Evolutionary conservation across 2,113 vertebrate genomes (phyloP), one percentile per base, ranked within the genome.

Genomic region (Chloroceryle aenea): DNA sequence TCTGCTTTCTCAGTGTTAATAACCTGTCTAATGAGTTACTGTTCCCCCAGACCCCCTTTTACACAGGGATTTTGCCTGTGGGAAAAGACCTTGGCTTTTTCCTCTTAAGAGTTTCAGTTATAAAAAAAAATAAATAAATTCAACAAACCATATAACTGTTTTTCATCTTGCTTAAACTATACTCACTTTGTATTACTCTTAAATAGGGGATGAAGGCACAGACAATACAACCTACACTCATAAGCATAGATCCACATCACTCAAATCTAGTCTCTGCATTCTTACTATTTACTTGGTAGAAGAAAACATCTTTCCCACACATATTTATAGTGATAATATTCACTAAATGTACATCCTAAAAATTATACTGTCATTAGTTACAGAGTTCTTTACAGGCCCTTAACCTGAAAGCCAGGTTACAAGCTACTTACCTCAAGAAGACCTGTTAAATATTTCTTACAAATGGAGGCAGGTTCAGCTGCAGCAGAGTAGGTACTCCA

Each of bases 381-480:
- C 7, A 68, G 4, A 14, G 61, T 9, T 67, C 58, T 81, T 93
- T 56, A 58, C 20, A 64, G 45, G 43, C 8, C 72, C 38, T 77
- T 71, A 75, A 77, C 5, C 12, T 29, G 72, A 71, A 74, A 92
- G 25, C 23, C 43, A 77, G 48, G 13, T 19, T 48, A 68, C 22
- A 83, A 87, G 14, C 14, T 30, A 90, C 95, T 87, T 87, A 99
- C 99, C 97, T 99, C 99, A 32, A 99, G 98, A 56, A 99, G 98
- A 43, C 99, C 98, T 10, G 98, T 98, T 97, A 99, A 98, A 89
- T 99, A 99, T 96, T 99, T 99, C 45, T 97, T 97, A 96, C 99
- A 99, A 90, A 99, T 97, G 14, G 98, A 95, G 13, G 96, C 53
- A 40, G 99, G 98, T 74, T 98, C 98, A 64, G 95, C 94, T 59